These are phyloP conservation scores for Atherinosoma microstoma DNA, from an alignment of 2,797 vertebrate species.

Conservation along the genomic window DNA sequence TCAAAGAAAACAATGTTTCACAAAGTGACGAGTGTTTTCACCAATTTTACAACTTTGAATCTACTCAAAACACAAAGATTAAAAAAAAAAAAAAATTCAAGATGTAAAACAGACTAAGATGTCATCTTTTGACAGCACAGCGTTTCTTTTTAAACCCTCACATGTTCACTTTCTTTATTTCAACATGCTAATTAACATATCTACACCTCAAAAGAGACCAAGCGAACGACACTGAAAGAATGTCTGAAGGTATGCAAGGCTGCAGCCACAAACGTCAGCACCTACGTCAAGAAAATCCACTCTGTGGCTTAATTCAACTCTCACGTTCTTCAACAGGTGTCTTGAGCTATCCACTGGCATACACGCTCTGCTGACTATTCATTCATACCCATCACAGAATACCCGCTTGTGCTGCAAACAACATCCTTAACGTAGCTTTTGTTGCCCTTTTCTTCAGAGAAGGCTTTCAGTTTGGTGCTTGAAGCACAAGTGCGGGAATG, in stretches of 20 bases:
- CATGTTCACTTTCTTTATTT: constrained; percentile 8
- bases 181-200: constrained; percentile 23
- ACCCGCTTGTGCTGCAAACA: not conserved
- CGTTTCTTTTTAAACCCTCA: too few species aligned
- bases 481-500: constrained; percentile 45
- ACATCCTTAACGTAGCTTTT: constrained; percentile 22
- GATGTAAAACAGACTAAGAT: not conserved
- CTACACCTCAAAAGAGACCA: constrained; percentile 2
- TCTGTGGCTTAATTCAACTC: not conserved
- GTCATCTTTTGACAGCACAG: too few species aligned
- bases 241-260: not conserved
- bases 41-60: not conserved
- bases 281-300: constrained; percentile 43
- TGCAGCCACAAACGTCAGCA: constrained; percentile 38
- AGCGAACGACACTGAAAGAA: not conserved
- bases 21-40: not conserved
- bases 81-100: not conserved
- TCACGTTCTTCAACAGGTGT: constrained; percentile 30
- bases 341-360: not conserved
- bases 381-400: not conserved
- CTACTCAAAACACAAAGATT: not conserved
- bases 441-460: constrained; percentile 16
- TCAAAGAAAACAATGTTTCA: not conserved
- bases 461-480: constrained; percentile 15
- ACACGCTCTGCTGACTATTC: constrained; percentile 1